Evolutionary conservation across 2,888 invertebrate genomes (phyloP), one percentile per base, ranked within the genome.

Genomic region (Rotaria socialis): DNA sequence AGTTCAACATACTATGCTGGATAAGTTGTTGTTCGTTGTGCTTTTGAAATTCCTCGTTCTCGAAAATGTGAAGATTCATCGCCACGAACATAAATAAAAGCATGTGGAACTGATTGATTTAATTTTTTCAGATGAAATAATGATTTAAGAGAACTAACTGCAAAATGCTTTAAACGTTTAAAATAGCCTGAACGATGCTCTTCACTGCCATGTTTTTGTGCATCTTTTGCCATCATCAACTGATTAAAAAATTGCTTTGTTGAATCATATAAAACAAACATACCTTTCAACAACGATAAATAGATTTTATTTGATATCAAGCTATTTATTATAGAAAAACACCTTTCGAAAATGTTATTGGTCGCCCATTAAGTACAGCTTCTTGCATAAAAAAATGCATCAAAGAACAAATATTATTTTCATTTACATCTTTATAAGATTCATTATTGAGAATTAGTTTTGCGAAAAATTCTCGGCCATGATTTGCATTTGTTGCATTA

Each of bases 361-460:
- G 41, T 47, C n/a, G 41, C 22, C 75, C 43, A 47, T 80, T 80
- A 10, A 80, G 75, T 80, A 47, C 75, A 10, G 75, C 75, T 80
- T 80, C 75, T 80, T 80, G 75, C 75, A 80, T 80, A 80, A 80
- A 80, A 80, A 80, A 80, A 80, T 80, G 75, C 41, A 80, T 80
- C 6, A 80, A 47, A 11, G 41, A 47, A 80, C 75, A 80, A 2
- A 80, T 35, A 80, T 80, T 80, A 47, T 80, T 24, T 80, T 80
- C 75, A 47, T 80, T 80, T 47, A 80, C 47, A 80, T 80, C 47
- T 47, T 80, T 80, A 41, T 47, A 80, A 1, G 75, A 80, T 24
- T 80, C 43, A n/a, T 80, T 80, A 80, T 80, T 47, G 16, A 47
- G 2, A 3, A 80, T 80, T 24, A 80, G 24, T 22, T n/a, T 80